Evolutionary conservation across 2,888 invertebrate species (phyloP).

Genomic region (Teleiodes luculella): DNA sequence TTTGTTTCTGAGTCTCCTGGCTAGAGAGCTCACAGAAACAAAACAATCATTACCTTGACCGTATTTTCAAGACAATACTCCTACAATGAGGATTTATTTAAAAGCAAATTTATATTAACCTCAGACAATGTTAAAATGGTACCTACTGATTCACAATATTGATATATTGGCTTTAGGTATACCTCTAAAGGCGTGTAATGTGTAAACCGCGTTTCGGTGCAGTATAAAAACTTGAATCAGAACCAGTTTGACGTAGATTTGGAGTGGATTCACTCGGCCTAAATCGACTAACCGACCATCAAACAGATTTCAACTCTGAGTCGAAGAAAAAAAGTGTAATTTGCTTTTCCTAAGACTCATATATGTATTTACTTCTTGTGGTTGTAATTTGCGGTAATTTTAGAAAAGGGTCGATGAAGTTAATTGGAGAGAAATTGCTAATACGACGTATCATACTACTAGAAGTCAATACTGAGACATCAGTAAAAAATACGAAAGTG

Average conservation of each 20-base stretch:
- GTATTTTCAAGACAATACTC: too few species aligned
- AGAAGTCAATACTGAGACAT: neutral
- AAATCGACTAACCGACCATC: neutral
- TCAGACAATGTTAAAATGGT: too few species aligned
- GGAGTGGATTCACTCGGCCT: neutral
- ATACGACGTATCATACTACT: too few species aligned
- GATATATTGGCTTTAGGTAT: neutral
- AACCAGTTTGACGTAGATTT: conserved; percentile 9
- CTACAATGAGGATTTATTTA: too few species aligned
- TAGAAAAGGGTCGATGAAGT: neutral
- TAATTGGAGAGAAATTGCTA: conserved; percentile 1
- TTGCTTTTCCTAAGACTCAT: neutral
- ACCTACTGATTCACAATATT: neutral
- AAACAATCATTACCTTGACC: too few species aligned
- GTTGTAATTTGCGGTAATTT: neutral
- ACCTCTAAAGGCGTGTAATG: neutral
- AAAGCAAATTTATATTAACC: too few species aligned
- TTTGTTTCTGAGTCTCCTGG: too few species aligned
- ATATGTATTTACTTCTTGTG: neutral
- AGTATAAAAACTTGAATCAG: conserved; percentile 4
- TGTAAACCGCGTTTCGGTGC: neutral
- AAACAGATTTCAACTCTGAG: neutral
- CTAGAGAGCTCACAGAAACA: too few species aligned
- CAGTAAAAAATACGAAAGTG: neutral
- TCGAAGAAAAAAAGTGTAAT: neutral